Evolutionary conservation across 2,113 vertebrate species (phyloP).

Genomic region (Menura novaehollandiae): DNA sequence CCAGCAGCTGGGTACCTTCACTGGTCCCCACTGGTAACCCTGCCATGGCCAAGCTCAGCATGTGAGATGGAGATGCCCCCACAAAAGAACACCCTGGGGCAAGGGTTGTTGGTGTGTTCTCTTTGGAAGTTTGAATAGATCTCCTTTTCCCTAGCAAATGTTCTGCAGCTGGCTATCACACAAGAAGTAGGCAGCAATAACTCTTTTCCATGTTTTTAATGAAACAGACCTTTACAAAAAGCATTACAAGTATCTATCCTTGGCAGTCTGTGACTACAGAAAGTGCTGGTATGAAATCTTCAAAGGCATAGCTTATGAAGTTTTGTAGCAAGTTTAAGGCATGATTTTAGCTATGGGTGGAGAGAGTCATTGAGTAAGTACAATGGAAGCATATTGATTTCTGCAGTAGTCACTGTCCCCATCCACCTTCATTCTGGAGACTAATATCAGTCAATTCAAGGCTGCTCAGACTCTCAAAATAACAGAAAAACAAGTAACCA

Average conservation of each 20-base stretch:
- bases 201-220: background rate
- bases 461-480: background rate
- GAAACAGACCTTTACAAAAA: background rate
- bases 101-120: background rate
- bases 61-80: background rate
- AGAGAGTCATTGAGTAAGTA: background rate
- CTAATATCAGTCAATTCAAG: background rate
- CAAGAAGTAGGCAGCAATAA: background rate
- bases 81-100: background rate
- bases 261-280: background rate
- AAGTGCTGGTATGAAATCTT: background rate
- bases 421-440: background rate
- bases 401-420: background rate
- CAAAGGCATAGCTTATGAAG: background rate
- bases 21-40: background rate
- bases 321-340: background rate
- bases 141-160: background rate
- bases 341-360: background rate
- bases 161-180: background rate
- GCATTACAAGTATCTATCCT: background rate
- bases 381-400: background rate
- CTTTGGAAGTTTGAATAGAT: background rate
- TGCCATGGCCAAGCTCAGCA: background rate
- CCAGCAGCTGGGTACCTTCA: background rate
- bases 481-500: background rate